phyloP scores from a whole-genome alignment of 2,113 vertebrate species.

The Genyomyrus donnyi region DNA sequence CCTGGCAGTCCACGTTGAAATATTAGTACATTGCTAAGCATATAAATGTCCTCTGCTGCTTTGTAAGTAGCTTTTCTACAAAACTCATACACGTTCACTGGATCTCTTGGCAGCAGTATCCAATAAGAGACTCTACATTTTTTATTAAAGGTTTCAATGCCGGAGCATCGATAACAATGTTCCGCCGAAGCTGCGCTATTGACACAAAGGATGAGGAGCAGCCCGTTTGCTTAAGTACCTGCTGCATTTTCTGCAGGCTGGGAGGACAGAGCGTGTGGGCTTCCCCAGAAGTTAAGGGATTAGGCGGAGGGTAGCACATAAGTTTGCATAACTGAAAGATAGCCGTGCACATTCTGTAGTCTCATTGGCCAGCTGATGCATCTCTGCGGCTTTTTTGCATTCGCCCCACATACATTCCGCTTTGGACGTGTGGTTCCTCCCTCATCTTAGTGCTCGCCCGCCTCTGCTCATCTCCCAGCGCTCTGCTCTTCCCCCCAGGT shows the following conservation, averaged over 20 bases:
- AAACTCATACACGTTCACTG: background rate
- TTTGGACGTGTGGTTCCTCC: background rate
- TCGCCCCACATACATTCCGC: background rate
- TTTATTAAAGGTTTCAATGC: background rate
- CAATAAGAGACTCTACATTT: background rate
- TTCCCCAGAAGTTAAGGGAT: background rate
- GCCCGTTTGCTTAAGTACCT: background rate
- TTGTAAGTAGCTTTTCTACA: background rate
- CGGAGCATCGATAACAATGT: background rate
- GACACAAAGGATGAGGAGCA: background rate
- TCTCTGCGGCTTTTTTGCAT: background rate
- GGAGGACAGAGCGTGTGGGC: background rate
- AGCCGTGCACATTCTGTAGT: background rate
- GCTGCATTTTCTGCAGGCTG: background rate
- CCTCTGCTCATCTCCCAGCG: background rate
- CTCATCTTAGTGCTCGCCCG: background rate
- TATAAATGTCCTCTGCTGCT: background rate
- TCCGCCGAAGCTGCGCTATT: background rate
- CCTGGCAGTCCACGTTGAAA: background rate
- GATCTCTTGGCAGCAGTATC: background rate
- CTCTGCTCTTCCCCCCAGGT: background rate
- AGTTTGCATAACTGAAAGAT: background rate
- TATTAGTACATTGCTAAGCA: background rate
- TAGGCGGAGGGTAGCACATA: background rate
- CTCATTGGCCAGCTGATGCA: background rate